phyloP scores from a whole-genome alignment of 2,888 invertebrate genomes.

The Leucophenga maculata region DNA sequence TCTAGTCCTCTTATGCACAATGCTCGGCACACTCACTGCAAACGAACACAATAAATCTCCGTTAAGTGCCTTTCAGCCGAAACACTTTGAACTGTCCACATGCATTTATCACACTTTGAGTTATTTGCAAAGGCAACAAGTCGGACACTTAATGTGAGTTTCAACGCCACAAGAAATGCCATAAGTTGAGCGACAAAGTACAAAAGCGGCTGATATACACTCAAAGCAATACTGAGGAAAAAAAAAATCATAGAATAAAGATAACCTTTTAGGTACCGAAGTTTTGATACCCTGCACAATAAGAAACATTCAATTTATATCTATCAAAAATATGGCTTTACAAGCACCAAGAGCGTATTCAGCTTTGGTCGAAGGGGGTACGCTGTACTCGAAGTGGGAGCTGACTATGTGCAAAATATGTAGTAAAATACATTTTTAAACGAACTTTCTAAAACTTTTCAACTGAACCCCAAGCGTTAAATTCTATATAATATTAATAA shows the following conservation, averaged over 20 bases:
- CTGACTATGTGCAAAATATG: too few relatives aligned
- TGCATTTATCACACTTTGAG: slow-evolving; percentile 47
- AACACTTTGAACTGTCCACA: slow-evolving; percentile 34
- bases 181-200: slow-evolving; percentile 14
- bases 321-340: too few relatives aligned
- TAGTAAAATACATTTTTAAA: too few relatives aligned
- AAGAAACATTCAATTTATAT: not conserved
- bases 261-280: too few relatives aligned
- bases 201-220: slow-evolving; percentile 4
- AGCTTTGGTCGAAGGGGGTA: too few relatives aligned
- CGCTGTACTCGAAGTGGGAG: too few relatives aligned
- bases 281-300: not conserved
- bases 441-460: too few relatives aligned
- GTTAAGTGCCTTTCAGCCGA: slow-evolving; percentile 27
- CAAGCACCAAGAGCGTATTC: too few relatives aligned
- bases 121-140: slow-evolving; percentile 53
- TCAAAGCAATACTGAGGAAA: not conserved
- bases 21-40: slow-evolving; percentile 2
- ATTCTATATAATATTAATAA: too few relatives aligned
- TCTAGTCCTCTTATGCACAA: not conserved
- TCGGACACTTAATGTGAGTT: slow-evolving; percentile 63
- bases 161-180: slow-evolving; percentile 48
- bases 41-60: slow-evolving; percentile 26
- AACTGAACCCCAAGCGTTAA: too few relatives aligned
- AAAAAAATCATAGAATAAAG: slow-evolving; percentile 9